These are phyloP conservation scores for Enteromius radiatus DNA, from an alignment of 2,797 vertebrate genomes.

Conservation along the genomic window DNA sequence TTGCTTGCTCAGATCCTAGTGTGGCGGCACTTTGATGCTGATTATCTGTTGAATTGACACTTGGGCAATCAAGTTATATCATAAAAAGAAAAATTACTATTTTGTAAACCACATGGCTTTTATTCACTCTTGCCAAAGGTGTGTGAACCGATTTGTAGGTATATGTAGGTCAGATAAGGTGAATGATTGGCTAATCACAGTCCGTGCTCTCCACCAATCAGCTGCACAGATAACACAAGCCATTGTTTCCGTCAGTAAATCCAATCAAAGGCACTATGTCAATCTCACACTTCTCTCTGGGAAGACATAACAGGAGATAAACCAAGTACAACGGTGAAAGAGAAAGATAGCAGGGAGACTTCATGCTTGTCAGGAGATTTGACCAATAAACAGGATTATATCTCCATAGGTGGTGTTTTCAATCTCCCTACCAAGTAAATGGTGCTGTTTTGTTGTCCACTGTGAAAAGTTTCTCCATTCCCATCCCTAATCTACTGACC, in stretches of 20 bases:
- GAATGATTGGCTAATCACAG: constrained; percentile 6
- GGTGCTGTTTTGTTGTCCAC: not conserved
- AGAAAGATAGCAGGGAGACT: not conserved
- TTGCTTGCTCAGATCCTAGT: not conserved
- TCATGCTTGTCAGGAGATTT: constrained; percentile 15
- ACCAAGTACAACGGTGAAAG: not conserved
- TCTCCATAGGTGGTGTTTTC: constrained; percentile 6
- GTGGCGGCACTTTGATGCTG: not conserved
- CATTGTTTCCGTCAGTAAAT: constrained; percentile 53
- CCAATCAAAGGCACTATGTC: constrained; percentile 39
- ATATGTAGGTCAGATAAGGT: constrained; percentile 2
- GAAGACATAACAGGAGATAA: constrained; percentile 35
- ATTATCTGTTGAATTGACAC: not conserved
- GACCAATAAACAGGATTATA: constrained; percentile 43
- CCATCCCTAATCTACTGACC: not conserved
- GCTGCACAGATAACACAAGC: constrained; percentile 46
- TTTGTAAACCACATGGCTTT: not conserved
- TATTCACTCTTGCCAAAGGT: constrained; percentile 1
- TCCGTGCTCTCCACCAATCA: constrained; percentile 30
- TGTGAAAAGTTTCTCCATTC: not conserved
- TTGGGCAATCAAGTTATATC: not conserved
- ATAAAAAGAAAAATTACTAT: constrained; percentile 4
- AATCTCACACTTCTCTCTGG: constrained; percentile 24
- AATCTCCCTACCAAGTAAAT: constrained; percentile 19
- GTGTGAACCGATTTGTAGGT: constrained; percentile 2